phyloP scores from a whole-genome alignment of 2,113 vertebrate genomes.

The Gnathonemus echidnorhynchus region DNA sequence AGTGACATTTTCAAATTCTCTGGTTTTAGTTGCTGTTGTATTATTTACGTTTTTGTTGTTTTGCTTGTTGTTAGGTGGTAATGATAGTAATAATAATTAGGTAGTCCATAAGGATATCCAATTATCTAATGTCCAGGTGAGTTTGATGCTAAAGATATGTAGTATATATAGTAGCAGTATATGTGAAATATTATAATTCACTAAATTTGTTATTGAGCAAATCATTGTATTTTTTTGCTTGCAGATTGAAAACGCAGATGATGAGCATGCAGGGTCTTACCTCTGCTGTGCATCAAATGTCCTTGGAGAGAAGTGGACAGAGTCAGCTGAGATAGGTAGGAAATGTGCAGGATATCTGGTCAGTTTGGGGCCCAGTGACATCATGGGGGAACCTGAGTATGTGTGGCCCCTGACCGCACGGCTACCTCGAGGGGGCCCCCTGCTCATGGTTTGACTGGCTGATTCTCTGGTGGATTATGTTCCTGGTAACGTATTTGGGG shows the following conservation, averaged over 20 bases:
- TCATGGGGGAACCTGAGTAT: not conserved
- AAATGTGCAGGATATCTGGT: slow-evolving; percentile 2
- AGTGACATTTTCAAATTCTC: not conserved
- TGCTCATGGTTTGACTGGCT: not conserved
- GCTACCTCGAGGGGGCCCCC: not conserved
- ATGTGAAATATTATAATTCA: not conserved
- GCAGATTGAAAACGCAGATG: slow-evolving; percentile 48
- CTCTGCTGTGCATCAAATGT: slow-evolving; percentile 71
- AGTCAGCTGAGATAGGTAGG: slow-evolving; percentile 65
- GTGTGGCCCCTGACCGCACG: not conserved
- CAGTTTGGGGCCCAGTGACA: not conserved
- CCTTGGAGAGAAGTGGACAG: slow-evolving; percentile 65
- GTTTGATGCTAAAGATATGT: not conserved
- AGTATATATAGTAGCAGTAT: not conserved
- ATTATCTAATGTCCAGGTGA: not conserved
- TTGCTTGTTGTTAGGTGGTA: not conserved
- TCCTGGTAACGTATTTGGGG: not conserved
- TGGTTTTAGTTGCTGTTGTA: not conserved
- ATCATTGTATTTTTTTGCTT: not conserved
- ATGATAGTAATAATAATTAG: not conserved
- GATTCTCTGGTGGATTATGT: not conserved
- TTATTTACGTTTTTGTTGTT: not conserved
- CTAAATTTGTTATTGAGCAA: not conserved
- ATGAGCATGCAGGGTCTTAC: slow-evolving; percentile 56
- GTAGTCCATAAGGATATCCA: not conserved